Percentiles rank a stretch among this genome's conserved stretches.
Evolutionary conservation across 2,888 invertebrate genomes (phyloP).

Genomic region (Mechanitis messenoides): DNA sequence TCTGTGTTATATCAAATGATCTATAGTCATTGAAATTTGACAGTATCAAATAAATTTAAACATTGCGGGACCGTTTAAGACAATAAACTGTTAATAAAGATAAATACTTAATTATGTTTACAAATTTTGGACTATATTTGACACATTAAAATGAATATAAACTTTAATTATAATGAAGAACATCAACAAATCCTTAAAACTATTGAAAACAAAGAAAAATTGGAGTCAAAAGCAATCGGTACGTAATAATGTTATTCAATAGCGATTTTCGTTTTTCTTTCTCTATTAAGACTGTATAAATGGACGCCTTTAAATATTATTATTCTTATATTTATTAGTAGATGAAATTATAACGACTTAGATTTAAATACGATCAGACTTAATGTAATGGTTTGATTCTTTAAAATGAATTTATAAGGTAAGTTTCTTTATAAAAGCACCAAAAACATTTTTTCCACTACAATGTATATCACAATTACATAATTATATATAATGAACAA

Average conservation of each 20-base stretch:
- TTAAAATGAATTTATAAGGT: too few relatives aligned
- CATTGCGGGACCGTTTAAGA: neutral
- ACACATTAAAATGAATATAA: constrained; percentile 10
- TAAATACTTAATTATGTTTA: neutral
- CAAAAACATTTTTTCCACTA: too few relatives aligned
- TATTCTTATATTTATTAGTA: too few relatives aligned
- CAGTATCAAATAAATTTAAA: neutral
- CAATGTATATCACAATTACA: too few relatives aligned
- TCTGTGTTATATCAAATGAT: neutral
- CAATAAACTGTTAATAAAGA: neutral
- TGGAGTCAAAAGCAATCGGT: constrained; percentile 8
- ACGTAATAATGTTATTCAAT: neutral
- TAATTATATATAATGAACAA: too few relatives aligned
- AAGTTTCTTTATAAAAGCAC: too few relatives aligned
- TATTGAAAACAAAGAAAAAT: constrained; percentile 8
- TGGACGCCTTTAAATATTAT: too few relatives aligned
- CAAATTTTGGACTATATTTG: neutral
- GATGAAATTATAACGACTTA: too few relatives aligned
- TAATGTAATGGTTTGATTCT: too few relatives aligned
- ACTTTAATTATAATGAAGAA: constrained; percentile 8
- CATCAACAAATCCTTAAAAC: constrained; percentile 10
- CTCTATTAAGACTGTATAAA: neutral
- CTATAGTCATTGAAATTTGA: neutral
- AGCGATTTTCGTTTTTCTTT: neutral
- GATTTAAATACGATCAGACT: too few relatives aligned